Evolutionary conservation across 2,113 vertebrate species (phyloP), one percentile per base, ranked within the genome.

Genomic region (Synodontis membranacea): DNA sequence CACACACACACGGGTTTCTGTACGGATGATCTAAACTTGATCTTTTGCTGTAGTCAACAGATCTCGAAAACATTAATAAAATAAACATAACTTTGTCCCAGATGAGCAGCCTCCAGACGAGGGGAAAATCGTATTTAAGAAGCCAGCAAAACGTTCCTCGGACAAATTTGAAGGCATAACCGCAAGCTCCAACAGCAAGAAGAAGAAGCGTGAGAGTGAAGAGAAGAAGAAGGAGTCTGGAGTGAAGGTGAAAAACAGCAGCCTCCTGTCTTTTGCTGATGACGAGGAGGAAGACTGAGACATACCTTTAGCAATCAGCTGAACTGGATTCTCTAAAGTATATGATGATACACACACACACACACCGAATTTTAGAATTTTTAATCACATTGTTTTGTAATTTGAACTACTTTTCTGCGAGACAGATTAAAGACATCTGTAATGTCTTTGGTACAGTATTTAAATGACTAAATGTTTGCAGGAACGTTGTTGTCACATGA

Each of bases 81-180:
- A 83, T 70, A 82, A 12, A 37, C 0, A 56, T 62, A 15, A n/a
- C 79, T 88, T 44, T 85, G 46, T 90, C 80, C 50, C 88, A 98
- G 97, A 94, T 87, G 95, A 95, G 46, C 94, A 96, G 66, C 91
- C 94, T 79, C 90, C 95, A 82, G 72, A 93, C n/a, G 96, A 97
- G 85, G 97, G 97, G 52, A 98, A 97, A 94, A 98, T 99, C 89
- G 79, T 98, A 80, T 99, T 99, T 91, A 96, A 95, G 93, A 99
- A 99, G 88, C 97, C 98, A 44, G 90, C 91, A 75, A 99, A 99
- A 91, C 96, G 97, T 82, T 94, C 97, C 12, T 96, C 97, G 23
- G 96, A 95, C 58, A 96, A 96, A 89, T 93, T 94, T 88, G 93
- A 96, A 88, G 97, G 97, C 84, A 95, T 99, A 92, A 97, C 95